Percentiles rank a stretch among this genome's conserved stretches.
Conservation (phyloP, 2,113 vertebrate species). For the Orientallactaga bullata region DNA sequence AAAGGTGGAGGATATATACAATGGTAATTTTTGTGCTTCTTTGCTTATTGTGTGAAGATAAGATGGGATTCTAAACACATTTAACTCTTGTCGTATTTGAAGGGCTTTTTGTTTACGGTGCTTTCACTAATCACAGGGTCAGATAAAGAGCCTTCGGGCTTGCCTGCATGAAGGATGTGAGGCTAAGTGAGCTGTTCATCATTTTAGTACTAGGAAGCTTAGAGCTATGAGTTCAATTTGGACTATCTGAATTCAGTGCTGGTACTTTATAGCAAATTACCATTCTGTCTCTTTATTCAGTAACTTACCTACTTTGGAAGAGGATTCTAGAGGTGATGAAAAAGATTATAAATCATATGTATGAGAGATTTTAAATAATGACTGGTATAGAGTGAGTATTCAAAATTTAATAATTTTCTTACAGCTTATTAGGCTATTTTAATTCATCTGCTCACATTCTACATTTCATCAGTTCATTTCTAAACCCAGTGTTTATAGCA, state of each 20-base stretch:
- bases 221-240: background rate
- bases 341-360: slow-evolving; percentile 21
- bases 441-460: background rate
- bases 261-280: background rate
- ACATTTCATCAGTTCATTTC: slow-evolving; percentile 15
- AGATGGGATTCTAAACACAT: background rate
- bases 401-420: background rate
- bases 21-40: background rate
- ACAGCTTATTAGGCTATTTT: background rate
- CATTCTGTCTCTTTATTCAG: background rate
- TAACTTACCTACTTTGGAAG: background rate
- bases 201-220: background rate
- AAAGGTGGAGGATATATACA: background rate
- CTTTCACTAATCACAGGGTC: background rate
- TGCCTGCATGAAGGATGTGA: background rate
- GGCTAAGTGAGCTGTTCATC: background rate
- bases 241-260: background rate
- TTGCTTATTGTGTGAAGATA: slow-evolving; percentile 15
- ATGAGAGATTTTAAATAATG: slow-evolving; percentile 31
- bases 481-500: background rate
- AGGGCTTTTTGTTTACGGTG: background rate
- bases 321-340: background rate
- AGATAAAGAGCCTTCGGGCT: background rate
- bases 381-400: background rate
- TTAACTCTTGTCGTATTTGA: background rate